Evolutionary conservation across 2,888 invertebrate species (phyloP).

Genomic region (Melikaiella ostensackeni): DNA sequence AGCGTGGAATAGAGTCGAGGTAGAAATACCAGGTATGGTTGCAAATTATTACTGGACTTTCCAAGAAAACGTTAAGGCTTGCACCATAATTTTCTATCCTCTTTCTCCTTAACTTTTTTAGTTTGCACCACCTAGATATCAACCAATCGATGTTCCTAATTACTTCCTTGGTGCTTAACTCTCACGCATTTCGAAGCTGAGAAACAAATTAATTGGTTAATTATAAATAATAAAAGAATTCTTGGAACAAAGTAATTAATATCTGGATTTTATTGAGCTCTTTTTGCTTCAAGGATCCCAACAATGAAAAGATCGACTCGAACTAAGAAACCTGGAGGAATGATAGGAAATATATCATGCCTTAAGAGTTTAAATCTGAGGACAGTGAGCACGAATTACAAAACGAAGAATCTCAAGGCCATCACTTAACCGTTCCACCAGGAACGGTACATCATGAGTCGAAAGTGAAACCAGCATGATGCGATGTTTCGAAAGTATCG

Average conservation of each 20-base stretch:
- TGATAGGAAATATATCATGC: conserved; percentile 3
- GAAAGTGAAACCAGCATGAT: conserved; percentile 65
- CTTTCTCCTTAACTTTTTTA: not conserved
- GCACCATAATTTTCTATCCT: conserved; percentile 32
- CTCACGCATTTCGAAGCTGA: not conserved
- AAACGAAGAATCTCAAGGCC: conserved; percentile 59
- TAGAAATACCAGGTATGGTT: conserved; percentile 30
- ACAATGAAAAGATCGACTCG: not conserved
- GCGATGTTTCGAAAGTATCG: conserved; percentile 62
- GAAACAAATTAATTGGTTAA: not conserved
- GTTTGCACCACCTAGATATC: not conserved
- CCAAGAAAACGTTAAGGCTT: conserved; percentile 25
- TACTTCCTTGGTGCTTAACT: not conserved
- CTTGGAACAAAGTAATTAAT: not conserved
- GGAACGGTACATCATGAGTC: conserved; percentile 62
- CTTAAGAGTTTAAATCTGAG: conserved; percentile 40
- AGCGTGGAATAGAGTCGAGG: conserved; percentile 11
- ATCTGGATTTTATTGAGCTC: not conserved
- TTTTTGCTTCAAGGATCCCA: not conserved
- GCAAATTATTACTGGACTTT: conserved; percentile 36
- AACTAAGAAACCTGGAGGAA: not conserved
- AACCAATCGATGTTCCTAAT: conserved; percentile 12
- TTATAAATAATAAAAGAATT: not conserved
- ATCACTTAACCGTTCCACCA: conserved; percentile 56
- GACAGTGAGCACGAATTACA: conserved; percentile 45